Conservation (phyloP, 2,113 vertebrate species). For the Carassius auratus region DNA sequence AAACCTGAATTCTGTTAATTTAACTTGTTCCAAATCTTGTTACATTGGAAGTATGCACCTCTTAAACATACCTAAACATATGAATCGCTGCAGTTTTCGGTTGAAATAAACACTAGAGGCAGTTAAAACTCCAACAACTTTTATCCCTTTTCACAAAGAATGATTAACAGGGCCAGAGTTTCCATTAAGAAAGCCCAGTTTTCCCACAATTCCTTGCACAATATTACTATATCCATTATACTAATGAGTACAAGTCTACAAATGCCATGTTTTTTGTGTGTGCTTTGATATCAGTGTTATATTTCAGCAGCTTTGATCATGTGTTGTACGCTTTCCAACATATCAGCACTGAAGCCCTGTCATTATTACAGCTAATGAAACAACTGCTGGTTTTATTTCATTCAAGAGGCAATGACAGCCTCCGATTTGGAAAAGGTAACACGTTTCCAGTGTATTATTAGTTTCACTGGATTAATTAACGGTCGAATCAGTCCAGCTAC, state of each 20-base stretch:
- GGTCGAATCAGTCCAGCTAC: background rate
- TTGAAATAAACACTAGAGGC: no score
- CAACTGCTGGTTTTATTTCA: background rate
- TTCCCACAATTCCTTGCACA: background rate
- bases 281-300: background rate
- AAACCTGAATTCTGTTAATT: no score
- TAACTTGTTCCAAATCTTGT: no score
- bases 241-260: background rate
- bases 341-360: background rate
- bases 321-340: background rate
- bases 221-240: background rate
- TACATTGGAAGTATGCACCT: no score
- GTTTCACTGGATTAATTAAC: background rate
- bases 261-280: background rate
- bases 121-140: no score
- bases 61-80: no score
- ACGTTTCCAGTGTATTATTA: no score
- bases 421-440: background rate
- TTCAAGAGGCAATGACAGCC: background rate
- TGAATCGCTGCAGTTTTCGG: no score
- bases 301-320: conserved; percentile 1
- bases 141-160: no score
- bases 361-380: background rate
- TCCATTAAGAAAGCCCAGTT: no score
- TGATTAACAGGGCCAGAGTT: no score